Conservation (phyloP, 2,113 vertebrate genomes). For the Prunella himalayana region DNA sequence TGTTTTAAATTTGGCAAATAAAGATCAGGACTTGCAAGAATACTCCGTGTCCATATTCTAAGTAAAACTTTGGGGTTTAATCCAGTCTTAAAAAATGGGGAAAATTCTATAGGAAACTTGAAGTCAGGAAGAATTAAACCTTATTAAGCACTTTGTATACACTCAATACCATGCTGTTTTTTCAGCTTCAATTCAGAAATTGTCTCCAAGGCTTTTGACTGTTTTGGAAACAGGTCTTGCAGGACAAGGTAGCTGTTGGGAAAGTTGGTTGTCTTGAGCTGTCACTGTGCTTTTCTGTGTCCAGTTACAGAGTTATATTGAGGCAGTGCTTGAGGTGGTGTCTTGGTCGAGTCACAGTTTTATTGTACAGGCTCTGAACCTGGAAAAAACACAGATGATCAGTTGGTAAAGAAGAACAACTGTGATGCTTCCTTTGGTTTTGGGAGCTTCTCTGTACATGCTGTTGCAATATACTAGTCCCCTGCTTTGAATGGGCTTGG, state of each 20-base stretch:
- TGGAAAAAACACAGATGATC: neutral
- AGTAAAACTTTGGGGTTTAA: neutral
- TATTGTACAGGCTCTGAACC: neutral
- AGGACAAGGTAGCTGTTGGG: neutral
- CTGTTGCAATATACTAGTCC: neutral
- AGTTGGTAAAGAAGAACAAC: neutral
- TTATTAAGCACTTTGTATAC: neutral
- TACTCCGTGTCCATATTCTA: neutral
- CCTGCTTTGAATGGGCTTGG: neutral
- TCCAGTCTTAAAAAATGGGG: accelerated
- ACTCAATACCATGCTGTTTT: accelerated
- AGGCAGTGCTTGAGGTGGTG: neutral
- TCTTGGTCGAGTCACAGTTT: neutral
- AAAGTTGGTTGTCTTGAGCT: neutral
- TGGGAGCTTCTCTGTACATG: neutral
- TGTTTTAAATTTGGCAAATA: neutral
- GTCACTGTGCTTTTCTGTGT: neutral
- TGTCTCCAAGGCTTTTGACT: neutral
- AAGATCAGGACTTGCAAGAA: neutral
- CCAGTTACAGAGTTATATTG: neutral
- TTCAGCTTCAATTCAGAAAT: neutral
- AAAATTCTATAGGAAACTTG: neutral
- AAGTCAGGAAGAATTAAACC: neutral
- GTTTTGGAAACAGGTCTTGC: neutral
- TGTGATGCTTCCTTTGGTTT: neutral